These are phyloP conservation scores for Acanthococcus lagerstroemiae DNA, from an alignment of 2,888 invertebrate genomes.

Conservation along the genomic window DNA sequence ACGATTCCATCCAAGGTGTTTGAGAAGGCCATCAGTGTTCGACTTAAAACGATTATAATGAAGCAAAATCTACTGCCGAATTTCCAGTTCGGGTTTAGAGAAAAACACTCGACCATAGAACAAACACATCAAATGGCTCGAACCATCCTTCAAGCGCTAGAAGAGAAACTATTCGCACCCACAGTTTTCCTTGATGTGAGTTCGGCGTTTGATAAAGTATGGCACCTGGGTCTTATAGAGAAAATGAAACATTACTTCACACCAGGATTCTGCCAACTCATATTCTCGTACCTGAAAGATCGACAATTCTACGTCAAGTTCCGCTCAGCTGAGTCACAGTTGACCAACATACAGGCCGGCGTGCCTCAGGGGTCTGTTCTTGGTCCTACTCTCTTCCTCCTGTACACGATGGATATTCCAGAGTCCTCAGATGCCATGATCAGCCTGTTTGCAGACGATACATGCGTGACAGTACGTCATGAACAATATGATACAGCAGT, in stretches of 20 bases:
- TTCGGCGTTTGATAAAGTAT: slow-evolving; percentile 2
- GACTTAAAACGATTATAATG: background rate
- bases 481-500: background rate
- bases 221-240: background rate
- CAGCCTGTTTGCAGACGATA: background rate
- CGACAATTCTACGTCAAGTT: background rate
- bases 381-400: background rate
- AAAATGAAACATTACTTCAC: too few relatives aligned
- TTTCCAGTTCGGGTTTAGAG: slow-evolving; percentile 1
- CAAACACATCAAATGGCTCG: background rate
- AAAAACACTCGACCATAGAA: slow-evolving; percentile 3
- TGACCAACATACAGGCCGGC: slow-evolving; percentile 7
- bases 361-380: slow-evolving; percentile 15
- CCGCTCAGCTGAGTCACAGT: background rate
- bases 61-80: background rate
- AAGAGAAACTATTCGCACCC: background rate
- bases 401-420: slow-evolving; percentile 2
- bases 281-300: background rate
- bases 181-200: slow-evolving; percentile 1
- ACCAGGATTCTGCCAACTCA: background rate
- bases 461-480: background rate
- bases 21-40: slow-evolving; percentile 1
- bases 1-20: slow-evolving; percentile 1
- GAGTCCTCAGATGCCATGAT: background rate
- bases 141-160: background rate